Conservation (phyloP, 2,888 invertebrate genomes). For the Aporophyla lueneburgensis region DNA sequence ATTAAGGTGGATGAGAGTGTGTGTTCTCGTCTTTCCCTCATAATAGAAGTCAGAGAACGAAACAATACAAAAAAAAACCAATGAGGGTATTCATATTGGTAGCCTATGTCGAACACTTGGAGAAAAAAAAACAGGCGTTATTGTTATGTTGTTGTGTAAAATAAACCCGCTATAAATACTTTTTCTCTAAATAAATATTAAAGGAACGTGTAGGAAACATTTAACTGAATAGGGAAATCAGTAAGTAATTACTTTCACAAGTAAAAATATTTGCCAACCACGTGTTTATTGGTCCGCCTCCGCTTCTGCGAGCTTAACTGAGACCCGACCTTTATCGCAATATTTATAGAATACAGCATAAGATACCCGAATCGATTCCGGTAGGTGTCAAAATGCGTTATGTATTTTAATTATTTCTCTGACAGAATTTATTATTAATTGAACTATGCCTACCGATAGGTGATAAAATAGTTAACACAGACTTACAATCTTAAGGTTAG, state of each 20-base stretch:
- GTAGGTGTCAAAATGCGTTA: constrained; percentile 57
- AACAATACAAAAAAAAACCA: neutral
- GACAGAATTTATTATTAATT: constrained; percentile 51
- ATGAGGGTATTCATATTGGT: neutral
- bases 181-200: neutral
- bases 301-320: neutral
- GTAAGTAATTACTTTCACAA: neutral
- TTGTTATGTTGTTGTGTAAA: too few relatives aligned
- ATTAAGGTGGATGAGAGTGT: neutral
- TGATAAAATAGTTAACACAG: constrained; percentile 33
- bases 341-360: constrained; percentile 43
- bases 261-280: neutral
- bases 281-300: neutral
- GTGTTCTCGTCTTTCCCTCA: neutral
- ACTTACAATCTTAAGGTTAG: constrained; percentile 5
- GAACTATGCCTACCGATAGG: constrained; percentile 7
- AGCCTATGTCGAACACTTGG: too few relatives aligned
- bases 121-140: neutral
- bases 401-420: constrained; percentile 55
- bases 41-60: neutral
- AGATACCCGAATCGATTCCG: constrained; percentile 42
- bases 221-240: neutral
- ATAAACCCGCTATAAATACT: neutral
- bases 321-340: constrained; percentile 7
- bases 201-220: neutral